A percentile compares a stretch with the other conserved stretches of the same genome.
Conservation (phyloP, 30 jellyfish, hydroid and myxozoan genomes). For the Cassiopea andromeda region DNA sequence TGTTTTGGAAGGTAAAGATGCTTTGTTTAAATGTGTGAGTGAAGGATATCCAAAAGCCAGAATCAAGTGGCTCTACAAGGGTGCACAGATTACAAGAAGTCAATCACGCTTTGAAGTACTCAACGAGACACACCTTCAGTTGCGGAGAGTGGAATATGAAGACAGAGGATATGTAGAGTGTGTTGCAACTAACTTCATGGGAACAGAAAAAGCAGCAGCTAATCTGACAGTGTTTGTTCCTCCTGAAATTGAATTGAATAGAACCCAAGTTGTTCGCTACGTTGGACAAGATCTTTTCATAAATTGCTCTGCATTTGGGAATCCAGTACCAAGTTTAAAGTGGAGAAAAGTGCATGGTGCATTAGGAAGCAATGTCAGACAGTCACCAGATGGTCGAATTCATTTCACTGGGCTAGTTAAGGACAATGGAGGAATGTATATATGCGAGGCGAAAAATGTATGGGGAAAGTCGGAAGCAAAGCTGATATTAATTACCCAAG, state of each 20-base stretch:
- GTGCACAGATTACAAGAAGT: background rate
- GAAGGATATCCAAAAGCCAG: conserved; percentile 38
- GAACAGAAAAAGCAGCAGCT: conserved; percentile 16
- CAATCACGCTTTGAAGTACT: background rate
- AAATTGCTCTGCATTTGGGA: conserved; percentile 42
- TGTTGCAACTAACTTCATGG: conserved; percentile 38
- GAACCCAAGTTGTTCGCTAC: conserved; percentile 13
- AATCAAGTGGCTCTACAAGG: conserved; percentile 20
- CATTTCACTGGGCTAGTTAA: background rate
- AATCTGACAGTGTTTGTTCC: conserved; percentile 34
- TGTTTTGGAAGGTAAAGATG: conserved; percentile 6
- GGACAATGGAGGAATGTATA: conserved; percentile 56
- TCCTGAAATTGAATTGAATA: conserved; percentile 7
- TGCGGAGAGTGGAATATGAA: background rate
- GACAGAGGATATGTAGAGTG: conserved; percentile 33
- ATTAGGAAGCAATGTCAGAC: background rate
- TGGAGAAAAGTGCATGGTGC: conserved; percentile 40
- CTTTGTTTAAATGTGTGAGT: conserved; percentile 11
- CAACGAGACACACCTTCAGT: conserved; percentile 19
- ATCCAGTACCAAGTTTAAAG: conserved; percentile 50
- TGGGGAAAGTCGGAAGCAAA: conserved; percentile 14
- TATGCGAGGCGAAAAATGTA: conserved; percentile 53
- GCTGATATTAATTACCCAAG: conserved; percentile 16
- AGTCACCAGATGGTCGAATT: conserved; percentile 10
- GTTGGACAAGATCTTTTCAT: background rate